Conservation (phyloP, 2,888 invertebrate species). For the Phrixothrix hirtus region DNA sequence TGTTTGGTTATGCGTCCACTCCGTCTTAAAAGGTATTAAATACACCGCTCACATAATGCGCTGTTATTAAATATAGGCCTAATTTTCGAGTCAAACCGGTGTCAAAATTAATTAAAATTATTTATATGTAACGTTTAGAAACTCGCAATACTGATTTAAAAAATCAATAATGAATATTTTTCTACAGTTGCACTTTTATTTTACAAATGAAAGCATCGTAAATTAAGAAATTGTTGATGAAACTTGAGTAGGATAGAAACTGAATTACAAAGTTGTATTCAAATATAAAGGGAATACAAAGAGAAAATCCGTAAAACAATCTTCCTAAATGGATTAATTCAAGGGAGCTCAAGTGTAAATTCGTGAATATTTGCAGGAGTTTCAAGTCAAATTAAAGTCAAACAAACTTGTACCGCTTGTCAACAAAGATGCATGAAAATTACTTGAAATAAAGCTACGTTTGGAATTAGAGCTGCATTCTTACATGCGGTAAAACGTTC, state of each 20-base stretch:
- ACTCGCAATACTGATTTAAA: too few relatives aligned
- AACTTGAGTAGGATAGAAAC: background rate
- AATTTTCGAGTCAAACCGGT: too few relatives aligned
- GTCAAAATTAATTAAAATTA: too few relatives aligned
- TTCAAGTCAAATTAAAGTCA: slow-evolving; percentile 45
- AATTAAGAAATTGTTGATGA: background rate
- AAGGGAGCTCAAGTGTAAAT: slow-evolving; percentile 36
- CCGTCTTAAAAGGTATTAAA: too few relatives aligned
- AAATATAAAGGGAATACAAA: background rate
- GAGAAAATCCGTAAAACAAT: background rate
- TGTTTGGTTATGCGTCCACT: too few relatives aligned
- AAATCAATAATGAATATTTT: too few relatives aligned
- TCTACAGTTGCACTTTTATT: background rate
- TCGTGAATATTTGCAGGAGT: slow-evolving; percentile 42
- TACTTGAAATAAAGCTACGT: slow-evolving; percentile 25
- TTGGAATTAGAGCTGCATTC: slow-evolving; percentile 33
- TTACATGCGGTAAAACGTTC: slow-evolving; percentile 11
- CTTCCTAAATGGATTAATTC: background rate
- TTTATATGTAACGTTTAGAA: too few relatives aligned
- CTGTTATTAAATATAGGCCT: too few relatives aligned
- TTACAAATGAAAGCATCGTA: background rate
- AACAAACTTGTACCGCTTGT: slow-evolving; percentile 39
- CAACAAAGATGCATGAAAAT: slow-evolving; percentile 35
- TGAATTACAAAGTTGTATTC: background rate
- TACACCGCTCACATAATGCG: too few relatives aligned